phyloP scores from a whole-genome alignment of 2,888 invertebrate species.

The Thumatha senex region DNA sequence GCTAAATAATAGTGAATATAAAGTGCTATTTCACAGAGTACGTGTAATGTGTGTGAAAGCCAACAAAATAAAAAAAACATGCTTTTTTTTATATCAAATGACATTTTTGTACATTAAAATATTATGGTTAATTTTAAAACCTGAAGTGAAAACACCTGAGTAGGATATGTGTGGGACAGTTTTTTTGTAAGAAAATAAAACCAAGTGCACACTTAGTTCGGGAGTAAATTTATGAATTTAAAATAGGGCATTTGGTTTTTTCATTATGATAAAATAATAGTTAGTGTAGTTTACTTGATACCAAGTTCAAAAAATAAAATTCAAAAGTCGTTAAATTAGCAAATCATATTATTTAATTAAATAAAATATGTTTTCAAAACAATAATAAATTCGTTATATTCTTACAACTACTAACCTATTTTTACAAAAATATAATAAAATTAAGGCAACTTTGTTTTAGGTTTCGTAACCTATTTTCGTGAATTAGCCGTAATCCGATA shows the following conservation, averaged over 20 bases:
- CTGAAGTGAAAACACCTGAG: not conserved
- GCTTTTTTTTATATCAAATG: constrained; percentile 3
- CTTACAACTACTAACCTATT: constrained; percentile 25
- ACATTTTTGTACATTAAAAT: constrained; percentile 4
- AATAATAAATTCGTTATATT: constrained; percentile 38
- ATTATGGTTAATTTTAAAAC: not conserved
- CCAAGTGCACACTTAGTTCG: not conserved
- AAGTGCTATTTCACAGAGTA: constrained; percentile 42
- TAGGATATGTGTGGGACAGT: not conserved
- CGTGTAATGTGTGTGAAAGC: constrained; percentile 30
- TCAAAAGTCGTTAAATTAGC: constrained; percentile 32
- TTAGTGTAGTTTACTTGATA: not conserved
- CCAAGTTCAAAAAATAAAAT: constrained; percentile 29
- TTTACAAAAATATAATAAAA: constrained; percentile 20
- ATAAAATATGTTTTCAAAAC: constrained; percentile 33
- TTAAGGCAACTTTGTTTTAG: constrained; percentile 38
- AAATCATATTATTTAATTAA: constrained; percentile 37
- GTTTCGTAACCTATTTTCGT: constrained; percentile 43
- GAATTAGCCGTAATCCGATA: constrained; percentile 25
- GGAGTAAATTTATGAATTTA: not conserved
- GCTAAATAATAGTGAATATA: constrained; percentile 56
- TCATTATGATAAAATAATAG: too few species aligned
- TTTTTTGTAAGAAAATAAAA: too few species aligned
- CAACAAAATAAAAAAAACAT: constrained; percentile 15
- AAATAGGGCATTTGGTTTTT: not conserved